A percentile compares a stretch with the other conserved stretches of the same genome.
Evolutionary conservation across 1,140 invertebrate species (phyloP).

Genomic region (Adoxophyes honmai): DNA sequence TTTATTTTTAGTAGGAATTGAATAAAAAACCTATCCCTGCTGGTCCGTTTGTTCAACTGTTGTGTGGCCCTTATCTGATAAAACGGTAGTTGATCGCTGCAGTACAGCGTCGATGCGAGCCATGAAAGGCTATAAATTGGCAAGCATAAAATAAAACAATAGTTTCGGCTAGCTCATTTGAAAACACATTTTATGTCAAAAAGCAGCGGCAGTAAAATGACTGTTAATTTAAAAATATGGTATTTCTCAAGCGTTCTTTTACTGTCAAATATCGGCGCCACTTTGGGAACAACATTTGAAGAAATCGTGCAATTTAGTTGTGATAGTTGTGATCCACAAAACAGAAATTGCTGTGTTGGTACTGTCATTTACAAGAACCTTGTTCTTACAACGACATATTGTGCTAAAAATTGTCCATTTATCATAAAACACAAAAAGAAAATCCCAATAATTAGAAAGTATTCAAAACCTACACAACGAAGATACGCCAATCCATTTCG

Average conservation of each 20-base stretch:
- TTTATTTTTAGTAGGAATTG: too few species aligned
- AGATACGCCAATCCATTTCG: background rate
- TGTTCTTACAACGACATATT: constrained; percentile 39
- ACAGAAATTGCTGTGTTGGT: constrained; percentile 32
- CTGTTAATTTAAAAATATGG: background rate
- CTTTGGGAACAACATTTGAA: background rate
- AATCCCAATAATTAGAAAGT: constrained; percentile 19
- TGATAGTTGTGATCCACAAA: constrained; percentile 6
- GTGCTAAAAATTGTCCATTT: constrained; percentile 33
- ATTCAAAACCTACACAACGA: constrained; percentile 24
- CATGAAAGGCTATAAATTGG: too few species aligned
- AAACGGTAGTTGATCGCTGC: too few species aligned
- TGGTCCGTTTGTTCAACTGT: too few species aligned
- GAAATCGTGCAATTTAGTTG: constrained; percentile 28
- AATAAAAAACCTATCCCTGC: too few species aligned
- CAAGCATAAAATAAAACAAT: background rate
- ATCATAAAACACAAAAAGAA: constrained; percentile 15
- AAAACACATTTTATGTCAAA: background rate
- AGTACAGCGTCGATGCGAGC: too few species aligned
- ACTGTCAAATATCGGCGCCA: background rate
- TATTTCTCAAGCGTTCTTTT: background rate
- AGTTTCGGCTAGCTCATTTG: background rate
- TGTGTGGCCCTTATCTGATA: too few species aligned
- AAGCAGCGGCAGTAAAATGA: background rate
- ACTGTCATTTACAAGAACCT: constrained; percentile 31